Evolutionary conservation across 1,140 invertebrate species (phyloP), one percentile per base, ranked within the genome.

Genomic region (Zaprionus lachaisei): DNA sequence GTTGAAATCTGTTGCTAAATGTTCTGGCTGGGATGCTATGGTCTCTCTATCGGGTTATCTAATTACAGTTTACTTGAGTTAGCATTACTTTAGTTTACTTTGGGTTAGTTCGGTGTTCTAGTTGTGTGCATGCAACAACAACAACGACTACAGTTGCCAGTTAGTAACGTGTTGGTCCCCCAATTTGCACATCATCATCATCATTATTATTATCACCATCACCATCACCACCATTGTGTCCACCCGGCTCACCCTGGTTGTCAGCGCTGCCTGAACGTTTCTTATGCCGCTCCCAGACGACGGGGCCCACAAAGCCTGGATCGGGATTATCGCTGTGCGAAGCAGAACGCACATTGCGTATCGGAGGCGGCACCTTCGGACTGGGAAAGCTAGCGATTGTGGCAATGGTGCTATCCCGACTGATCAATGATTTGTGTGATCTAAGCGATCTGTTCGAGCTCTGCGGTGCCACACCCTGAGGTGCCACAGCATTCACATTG

Each of bases 241-340:
- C 81, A 77, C 81, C 81, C 81, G 79, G 63, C 91, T 92, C 87
- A 90, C 87, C 86, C 84, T 83, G 80, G 63, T 85, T 78, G 66
- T 81, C 82, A 34, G 73, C 79, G 93, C 81, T 83, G 68, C 72
- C 60, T 51, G 89, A 20, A 14, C 93, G 89, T 80, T 95, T 89
- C 74, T 94, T 94, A 83, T 96, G 96, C 55, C 96, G 90, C 91
- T 97, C 95, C 96, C 96, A 97, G 4, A 97, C 96, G 51, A 97
- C 93, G 0, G 97, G 97, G 0, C 96, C 96, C 26, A 97, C 94
- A n/a, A 97, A 95, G n/a, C 96, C 97, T 1, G 96, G 96, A 94
- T 97, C 96, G 78, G 92, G 87, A 79, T 92, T 91, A 69, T 93
- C 92, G 82, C 92, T 92, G 66, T 93, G 92, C 34, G 92, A 87